Base-by-base conservation (phyloP, 2,888 invertebrate genomes). In the Scaptodrosophila latifasciaeformis region DNA sequence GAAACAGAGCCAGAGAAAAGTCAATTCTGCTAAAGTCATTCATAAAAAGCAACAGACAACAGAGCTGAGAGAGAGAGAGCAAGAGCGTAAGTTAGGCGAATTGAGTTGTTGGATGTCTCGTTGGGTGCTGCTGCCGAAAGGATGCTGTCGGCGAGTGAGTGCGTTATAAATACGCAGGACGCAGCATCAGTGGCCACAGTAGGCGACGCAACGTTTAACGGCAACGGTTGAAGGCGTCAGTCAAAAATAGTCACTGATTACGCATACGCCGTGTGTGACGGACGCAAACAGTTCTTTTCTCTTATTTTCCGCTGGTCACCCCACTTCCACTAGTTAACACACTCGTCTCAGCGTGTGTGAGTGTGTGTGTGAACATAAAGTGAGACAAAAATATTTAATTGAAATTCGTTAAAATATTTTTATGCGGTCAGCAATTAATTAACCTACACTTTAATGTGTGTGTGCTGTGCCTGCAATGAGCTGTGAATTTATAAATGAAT, bases 121-220 rank as follows among this genome's bases (percentile, higher is more conserved):
- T 15, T 7, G n/a, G n/a, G n/a, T n/a, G n/a, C n/a, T n/a, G n/a
- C 10, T 27, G 46, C 24, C 13, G 46, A 46, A 19, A 19, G 35
- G 15, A 21, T 46, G 19, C 46, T 46, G 44, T 54, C 29, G 51
- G 52, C 47, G 24, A 31, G n/a, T 44, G 24, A 31, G n/a, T 47
- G 35, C 55, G 47, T 49, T 46, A 49, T 72, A 79, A 79, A 72
- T 69, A 69, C 57, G 34, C 50, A 51, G 48, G 15, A 52, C 54
- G 57, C 62, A 69, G 72, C 76, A 79, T 62, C 72, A 49, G 40
- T 54, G 57, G 55, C 64, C 57, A 64, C 72, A 74, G 77, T 79
- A 58, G 78, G 52, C 67, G 59, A 65, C 59, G 61, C 35, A 67
- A 43, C 61, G 56, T 59, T 34, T 18, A 18, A n/a, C 6, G 48